A percentile compares a stretch with the other conserved stretches of the same genome.
Conservation (phyloP, 2,113 vertebrate genomes). For the Forbesichthys agassizii region DNA sequence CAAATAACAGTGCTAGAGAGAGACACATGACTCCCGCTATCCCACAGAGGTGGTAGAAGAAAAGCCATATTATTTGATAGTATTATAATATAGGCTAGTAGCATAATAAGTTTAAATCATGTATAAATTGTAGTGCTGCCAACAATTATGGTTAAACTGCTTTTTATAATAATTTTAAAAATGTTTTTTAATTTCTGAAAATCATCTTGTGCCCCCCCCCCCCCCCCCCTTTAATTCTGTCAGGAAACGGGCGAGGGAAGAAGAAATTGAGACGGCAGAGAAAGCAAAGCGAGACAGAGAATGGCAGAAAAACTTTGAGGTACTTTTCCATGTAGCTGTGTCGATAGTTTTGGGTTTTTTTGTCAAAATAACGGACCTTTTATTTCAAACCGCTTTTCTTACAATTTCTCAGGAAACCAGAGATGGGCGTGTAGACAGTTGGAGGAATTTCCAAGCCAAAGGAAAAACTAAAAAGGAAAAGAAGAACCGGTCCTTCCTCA, state of each 20-base stretch:
- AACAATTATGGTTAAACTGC: too few relatives aligned
- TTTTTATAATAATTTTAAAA: too few relatives aligned
- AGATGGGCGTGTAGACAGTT: slow-evolving; percentile 97
- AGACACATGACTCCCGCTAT: too few relatives aligned
- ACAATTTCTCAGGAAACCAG: slow-evolving; percentile 83
- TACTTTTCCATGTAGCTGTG: slow-evolving; percentile 38
- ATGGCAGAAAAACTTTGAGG: slow-evolving; percentile 99
- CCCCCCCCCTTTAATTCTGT: background rate
- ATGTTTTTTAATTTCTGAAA: too few relatives aligned
- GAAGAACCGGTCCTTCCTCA: slow-evolving; percentile 95
- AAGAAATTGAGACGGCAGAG: slow-evolving; percentile 95
- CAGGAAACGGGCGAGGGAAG: slow-evolving; percentile 96
- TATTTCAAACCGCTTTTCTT: background rate
- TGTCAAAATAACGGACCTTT: background rate
- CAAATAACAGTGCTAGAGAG: too few relatives aligned
- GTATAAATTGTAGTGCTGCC: too few relatives aligned
- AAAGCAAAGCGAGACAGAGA: slow-evolving; percentile 94
- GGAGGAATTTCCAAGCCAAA: slow-evolving; percentile 95
- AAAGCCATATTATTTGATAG: too few relatives aligned
- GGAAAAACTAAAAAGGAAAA: slow-evolving; percentile 94
- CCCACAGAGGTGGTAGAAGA: too few relatives aligned
- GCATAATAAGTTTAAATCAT: too few relatives aligned
- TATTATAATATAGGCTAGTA: too few relatives aligned
- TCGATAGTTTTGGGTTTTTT: background rate
- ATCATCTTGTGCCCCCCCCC: background rate